phyloP scores from a whole-genome alignment of 2,888 invertebrate genomes.

The Lasioglossum pauxillum region DNA sequence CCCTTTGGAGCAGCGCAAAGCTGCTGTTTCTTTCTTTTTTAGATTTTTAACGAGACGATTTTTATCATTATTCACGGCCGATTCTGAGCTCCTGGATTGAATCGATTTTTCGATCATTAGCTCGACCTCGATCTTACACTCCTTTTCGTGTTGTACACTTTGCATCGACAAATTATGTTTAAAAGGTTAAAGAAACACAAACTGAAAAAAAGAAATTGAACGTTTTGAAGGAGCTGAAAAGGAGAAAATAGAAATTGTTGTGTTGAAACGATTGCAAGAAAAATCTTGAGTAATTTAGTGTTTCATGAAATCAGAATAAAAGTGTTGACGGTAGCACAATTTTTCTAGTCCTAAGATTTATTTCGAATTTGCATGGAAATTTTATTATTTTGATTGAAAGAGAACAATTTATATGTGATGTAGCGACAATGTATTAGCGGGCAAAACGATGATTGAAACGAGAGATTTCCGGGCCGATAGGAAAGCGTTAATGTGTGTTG shows the following conservation, averaged over 20 bases:
- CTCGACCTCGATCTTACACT: not conserved
- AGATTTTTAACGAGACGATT: not conserved
- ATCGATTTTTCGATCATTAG: not conserved
- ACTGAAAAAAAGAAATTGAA: not conserved
- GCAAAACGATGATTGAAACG: not conserved
- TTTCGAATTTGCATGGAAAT: not conserved
- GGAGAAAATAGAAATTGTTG: not conserved
- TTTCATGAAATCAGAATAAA: too few relatives aligned
- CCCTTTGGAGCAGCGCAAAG: not conserved
- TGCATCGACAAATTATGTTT: not conserved
- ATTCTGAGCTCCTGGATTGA: not conserved
- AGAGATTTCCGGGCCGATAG: not conserved
- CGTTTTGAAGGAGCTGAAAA: not conserved
- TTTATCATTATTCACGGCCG: not conserved
- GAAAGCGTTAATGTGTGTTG: not conserved
- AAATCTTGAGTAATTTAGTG: not conserved
- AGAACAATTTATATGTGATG: not conserved
- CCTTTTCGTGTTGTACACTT: not conserved
- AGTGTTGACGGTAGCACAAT: not conserved
- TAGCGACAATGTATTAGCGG: too few relatives aligned
- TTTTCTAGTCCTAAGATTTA: not conserved
- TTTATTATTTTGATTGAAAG: not conserved
- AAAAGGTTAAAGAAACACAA: not conserved
- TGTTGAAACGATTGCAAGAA: not conserved
- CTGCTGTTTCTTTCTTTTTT: constrained; percentile 5